Evolutionary conservation across 1,140 invertebrate species (phyloP), one percentile per base, ranked within the genome.

Genomic region (Trichoplusia ni): DNA sequence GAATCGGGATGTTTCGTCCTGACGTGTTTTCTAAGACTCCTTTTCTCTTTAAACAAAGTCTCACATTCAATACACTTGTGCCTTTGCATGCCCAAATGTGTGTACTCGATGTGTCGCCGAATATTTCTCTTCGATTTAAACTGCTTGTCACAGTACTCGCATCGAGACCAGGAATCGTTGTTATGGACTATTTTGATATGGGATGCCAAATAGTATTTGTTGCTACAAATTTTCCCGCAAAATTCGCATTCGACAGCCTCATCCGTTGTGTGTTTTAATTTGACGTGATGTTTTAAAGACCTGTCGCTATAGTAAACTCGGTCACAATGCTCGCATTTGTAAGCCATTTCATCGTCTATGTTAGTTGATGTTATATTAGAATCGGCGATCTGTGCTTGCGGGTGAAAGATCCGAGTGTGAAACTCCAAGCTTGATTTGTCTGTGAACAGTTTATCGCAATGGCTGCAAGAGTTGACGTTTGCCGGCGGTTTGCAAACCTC

Each of bases 51-150:
- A 11, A 86, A 86, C 2, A 86, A 21, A 0, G 75, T 83, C 6
- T 80, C 78, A 5, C 86, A 89, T 53, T 85, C 86, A 1, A 82
- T 70, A 51, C 86, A 89, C 49, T 84, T 89, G 14, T 83, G 78
- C 23, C 84, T 56, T 29, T 81, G 77, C 72, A 79, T 82, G 0
- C 81, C 81, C 8, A 82, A 60, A 66, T 87, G 82, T 0, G 74
- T 84, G 27, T 81, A 82, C 25, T 84, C 78, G 0, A 84, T 84
- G 13, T 86, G 83, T 0, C 79, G 54, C 3, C 81, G 53, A 0
- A 88, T 84, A 49, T 84, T 81, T 7, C 82, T 47, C 33, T 80
- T 84, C 0, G 75, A 79, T 80, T 82, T 81, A 11, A 84, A 86
- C 14, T 75, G 64, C 25, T 86, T 85, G 0, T 84, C 75, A 40